Conservation (phyloP, 1,140 invertebrate genomes). For the Cardiocondyla obscurior region DNA sequence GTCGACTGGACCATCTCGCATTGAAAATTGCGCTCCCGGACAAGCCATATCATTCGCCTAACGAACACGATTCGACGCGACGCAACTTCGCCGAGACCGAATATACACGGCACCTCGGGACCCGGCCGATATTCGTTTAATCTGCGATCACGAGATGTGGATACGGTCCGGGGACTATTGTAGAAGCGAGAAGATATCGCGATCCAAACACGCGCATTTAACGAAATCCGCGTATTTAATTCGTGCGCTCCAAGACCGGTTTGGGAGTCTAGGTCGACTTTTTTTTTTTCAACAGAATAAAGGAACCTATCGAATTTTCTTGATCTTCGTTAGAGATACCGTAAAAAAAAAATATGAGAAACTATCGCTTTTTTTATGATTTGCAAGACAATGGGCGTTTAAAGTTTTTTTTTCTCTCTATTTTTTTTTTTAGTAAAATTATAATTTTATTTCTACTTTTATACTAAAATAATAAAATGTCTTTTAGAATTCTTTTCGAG, state of each 20-base stretch:
- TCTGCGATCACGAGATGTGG: background rate
- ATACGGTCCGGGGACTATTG: constrained; percentile 6
- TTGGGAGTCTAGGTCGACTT: background rate
- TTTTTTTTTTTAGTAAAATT: background rate
- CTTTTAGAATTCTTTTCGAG: background rate
- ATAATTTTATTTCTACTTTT: background rate
- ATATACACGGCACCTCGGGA: background rate
- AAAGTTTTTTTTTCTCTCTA: background rate
- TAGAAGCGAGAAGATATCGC: background rate
- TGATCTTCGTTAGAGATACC: constrained; percentile 14
- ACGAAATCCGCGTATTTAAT: constrained; percentile 29
- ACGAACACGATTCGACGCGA: background rate
- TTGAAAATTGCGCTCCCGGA: constrained; percentile 28
- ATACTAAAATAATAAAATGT: background rate
- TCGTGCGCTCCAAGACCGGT: background rate
- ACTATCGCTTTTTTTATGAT: background rate
- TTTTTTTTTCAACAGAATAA: constrained; percentile 3
- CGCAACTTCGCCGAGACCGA: background rate
- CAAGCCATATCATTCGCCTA: constrained; percentile 1
- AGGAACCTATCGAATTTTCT: background rate
- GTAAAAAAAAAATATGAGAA: background rate
- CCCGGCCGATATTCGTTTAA: background rate
- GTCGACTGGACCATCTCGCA: constrained; percentile 58
- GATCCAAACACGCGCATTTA: constrained; percentile 9
- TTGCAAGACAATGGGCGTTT: background rate